Evolutionary conservation across 1,140 invertebrate species (phyloP), one percentile per base, ranked within the genome.

Genomic region (Neodiprion fabricii): DNA sequence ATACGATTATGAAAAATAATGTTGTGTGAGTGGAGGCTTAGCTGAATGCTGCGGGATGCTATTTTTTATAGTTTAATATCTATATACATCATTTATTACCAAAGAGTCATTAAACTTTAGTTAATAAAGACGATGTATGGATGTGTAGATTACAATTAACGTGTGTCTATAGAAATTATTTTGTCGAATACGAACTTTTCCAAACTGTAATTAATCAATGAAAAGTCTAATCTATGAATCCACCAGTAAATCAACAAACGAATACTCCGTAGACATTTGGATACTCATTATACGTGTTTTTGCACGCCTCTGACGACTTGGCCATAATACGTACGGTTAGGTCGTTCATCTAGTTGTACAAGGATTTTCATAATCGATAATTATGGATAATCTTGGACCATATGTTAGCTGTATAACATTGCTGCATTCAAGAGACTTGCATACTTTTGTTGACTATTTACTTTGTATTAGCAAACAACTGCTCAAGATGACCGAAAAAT

Each of bases 1-100:
- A 71, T 71, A 71, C 12, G 70, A 49, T 17, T 17, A 71, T 14
- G 21, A 69, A 69, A 23, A 69, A 69, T 17, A 69, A 69, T 69
- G 14, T 17, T 69, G 67, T 69, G 67, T 69, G 23, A 69, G 21
- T 69, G 17, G 67, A 47, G 67, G 53, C 53, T 61, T 61, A 61
- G 53, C 53, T 61, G 53, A 61, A 61, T 61, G 53, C 53, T 61
- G 8, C n/a, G 14, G 53, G 53, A 61, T 61, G 53, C 53, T 61
- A 14, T 61, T 61, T 17, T 12, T 61, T 8, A 61, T 61, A 14
- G 53, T 61, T 61, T 61, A 40, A 40, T 40, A 40, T 40, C 28
- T 40, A 5, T 40, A 40, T 40, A 40, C 28, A 5, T 40, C 28
- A 40, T 0, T 40, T 40, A 40, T 3, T 40, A 40, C 28, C 28